Percentiles rank a stretch among this genome's conserved stretches.
phyloP scores from a whole-genome alignment of 2,888 invertebrate genomes.

The Eristalis tenax region DNA sequence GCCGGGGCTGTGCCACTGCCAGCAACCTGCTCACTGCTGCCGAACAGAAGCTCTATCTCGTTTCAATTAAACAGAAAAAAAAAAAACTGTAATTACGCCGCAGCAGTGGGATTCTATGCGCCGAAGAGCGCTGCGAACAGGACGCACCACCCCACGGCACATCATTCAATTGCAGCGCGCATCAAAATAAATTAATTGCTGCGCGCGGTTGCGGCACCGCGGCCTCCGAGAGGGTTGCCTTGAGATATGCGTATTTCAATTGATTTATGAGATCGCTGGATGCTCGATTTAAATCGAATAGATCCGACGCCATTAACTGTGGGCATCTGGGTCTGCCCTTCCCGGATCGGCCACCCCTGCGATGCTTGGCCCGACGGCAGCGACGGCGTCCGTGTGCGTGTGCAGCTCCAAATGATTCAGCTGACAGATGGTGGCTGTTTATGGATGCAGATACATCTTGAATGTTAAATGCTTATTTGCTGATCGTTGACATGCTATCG shows the following conservation, averaged over 20 bases:
- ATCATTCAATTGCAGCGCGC: constrained; percentile 40
- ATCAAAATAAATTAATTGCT: constrained; percentile 68
- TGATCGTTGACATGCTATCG: constrained; percentile 21
- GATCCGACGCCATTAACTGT: constrained; percentile 61
- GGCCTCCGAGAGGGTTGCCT: constrained; percentile 15
- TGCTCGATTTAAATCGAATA: constrained; percentile 70
- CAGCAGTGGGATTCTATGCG: constrained; percentile 16
- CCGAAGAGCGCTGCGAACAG: background rate
- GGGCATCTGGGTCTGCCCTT: background rate
- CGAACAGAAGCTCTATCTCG: background rate
- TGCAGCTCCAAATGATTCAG: constrained; percentile 55
- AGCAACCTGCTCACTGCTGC: too few relatives aligned
- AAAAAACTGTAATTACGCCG: constrained; percentile 9
- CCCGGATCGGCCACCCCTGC: background rate
- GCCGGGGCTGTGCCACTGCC: too few relatives aligned
- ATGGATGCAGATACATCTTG: constrained; percentile 21
- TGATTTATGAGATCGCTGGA: constrained; percentile 66
- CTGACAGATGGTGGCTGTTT: constrained; percentile 65
- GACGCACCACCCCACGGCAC: constrained; percentile 22
- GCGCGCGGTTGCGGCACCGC: constrained; percentile 21
- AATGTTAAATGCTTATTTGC: constrained; percentile 16
- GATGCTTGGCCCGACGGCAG: background rate
- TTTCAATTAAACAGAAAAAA: background rate
- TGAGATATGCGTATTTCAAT: constrained; percentile 57
- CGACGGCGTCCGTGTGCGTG: background rate